Conservation (phyloP, 2,888 invertebrate genomes). For the Drosophila macrospina region DNA sequence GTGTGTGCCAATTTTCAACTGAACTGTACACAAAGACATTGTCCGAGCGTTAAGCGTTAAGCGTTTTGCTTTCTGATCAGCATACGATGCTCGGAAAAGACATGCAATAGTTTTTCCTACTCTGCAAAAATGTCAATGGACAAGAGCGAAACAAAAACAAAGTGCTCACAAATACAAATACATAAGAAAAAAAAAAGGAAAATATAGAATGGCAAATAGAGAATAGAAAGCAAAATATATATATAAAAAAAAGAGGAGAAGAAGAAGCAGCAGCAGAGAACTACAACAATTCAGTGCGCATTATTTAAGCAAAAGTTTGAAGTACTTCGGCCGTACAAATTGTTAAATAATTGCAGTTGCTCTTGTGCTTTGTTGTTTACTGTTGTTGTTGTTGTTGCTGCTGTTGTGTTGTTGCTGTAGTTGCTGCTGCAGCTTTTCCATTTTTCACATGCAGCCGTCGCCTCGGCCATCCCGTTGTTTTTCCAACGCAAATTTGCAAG, state of each 20-base stretch:
- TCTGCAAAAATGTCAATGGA: constrained; percentile 28
- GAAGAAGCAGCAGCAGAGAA: too few relatives aligned
- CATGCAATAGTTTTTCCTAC: constrained; percentile 19
- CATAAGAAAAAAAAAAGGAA: not conserved
- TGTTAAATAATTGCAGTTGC: constrained; percentile 76
- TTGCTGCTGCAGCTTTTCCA: constrained; percentile 47
- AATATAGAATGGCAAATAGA: constrained; percentile 26
- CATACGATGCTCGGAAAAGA: constrained; percentile 5
- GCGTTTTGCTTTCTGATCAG: constrained; percentile 1
- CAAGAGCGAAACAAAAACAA: constrained; percentile 15
- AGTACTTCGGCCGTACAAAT: constrained; percentile 71
- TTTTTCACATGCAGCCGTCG: constrained; percentile 48
- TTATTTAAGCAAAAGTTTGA: constrained; percentile 63
- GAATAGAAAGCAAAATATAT: constrained; percentile 12
- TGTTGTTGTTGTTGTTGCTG: not conserved
- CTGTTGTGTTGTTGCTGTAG: constrained; percentile 11
- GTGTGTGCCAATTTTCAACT: not conserved
- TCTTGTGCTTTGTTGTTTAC: constrained; percentile 41
- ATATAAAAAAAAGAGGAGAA: too few relatives aligned
- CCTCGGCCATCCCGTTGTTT: constrained; percentile 35
- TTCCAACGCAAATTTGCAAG: constrained; percentile 40
- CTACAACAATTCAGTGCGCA: constrained; percentile 39
- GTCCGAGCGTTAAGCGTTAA: not conserved
- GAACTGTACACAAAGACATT: not conserved
- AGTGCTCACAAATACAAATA: constrained; percentile 13